Conservation (phyloP, 1,140 invertebrate genomes). For the Coptotermes formosanus region DNA sequence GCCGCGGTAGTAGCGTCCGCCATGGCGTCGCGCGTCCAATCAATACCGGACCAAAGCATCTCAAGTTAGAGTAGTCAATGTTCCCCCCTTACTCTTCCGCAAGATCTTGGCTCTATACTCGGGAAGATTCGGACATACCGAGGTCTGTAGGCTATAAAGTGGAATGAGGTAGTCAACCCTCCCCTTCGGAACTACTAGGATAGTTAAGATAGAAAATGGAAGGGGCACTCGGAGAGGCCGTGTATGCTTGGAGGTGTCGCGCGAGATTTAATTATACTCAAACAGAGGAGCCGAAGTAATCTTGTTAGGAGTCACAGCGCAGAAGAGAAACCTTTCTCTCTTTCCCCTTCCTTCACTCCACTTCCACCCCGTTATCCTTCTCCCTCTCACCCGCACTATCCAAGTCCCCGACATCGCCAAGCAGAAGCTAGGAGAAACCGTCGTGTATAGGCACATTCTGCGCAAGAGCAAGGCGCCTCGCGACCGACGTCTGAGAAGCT, state of each 20-base stretch:
- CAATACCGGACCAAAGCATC: background rate
- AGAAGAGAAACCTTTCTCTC: constrained; percentile 14
- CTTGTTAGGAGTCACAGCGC: constrained; percentile 1
- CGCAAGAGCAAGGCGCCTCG: background rate
- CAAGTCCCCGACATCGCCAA: background rate
- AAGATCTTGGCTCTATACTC: background rate
- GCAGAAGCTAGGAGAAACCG: background rate
- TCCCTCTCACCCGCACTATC: background rate
- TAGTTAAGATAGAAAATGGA: background rate
- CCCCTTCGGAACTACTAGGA: background rate
- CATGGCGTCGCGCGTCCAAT: background rate
- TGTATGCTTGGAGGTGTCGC: constrained; percentile 3
- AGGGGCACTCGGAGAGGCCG: background rate
- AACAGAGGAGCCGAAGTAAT: constrained; percentile 15
- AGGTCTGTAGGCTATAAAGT: background rate
- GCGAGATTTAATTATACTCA: constrained; percentile 17
- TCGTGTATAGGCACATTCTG: background rate
- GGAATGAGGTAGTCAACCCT: background rate
- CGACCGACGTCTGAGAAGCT: background rate
- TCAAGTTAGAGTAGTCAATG: background rate
- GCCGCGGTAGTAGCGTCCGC: background rate
- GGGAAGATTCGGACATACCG: background rate
- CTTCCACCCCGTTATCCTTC: background rate
- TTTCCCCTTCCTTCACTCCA: background rate
- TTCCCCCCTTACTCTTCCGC: background rate